Base-by-base conservation (phyloP, 2,888 invertebrate genomes). In the Mamestra brassicae region DNA sequence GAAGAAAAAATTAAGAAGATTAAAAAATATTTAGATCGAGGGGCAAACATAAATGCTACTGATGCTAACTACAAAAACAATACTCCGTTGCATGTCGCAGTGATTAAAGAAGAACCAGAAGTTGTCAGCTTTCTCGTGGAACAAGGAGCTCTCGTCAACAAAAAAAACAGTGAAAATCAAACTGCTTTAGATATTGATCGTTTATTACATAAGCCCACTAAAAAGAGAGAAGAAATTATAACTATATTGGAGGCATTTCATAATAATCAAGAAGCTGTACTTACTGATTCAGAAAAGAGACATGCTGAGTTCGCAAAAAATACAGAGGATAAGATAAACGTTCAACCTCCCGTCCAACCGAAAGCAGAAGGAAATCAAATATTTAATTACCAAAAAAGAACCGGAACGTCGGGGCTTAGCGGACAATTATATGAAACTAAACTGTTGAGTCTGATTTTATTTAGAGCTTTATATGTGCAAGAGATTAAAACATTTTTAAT, bases 371-470 rank as follows among this genome's bases (percentile, higher is more conserved):
- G 6, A 45, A 47, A 36, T 17, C n/a, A 78, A 63, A 62, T 45
- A 74, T 74, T 61, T 72, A 38, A 69, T 8, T 84, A 84, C 64
- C 42, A 61, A 47, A 84, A 85, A 61, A 62, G 80, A 67, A n/a
- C 65, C 34, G 87, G 84, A n/a, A 86, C 87, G 2, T 75, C 84
- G 6, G 88, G 83, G 10, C 61, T 87, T 3, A 74, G 83, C 61
- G 88, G 88, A 13, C 86, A 88, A 72, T 72, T 88, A 4, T 88
- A 86, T 45, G 88, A 88, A 83, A 86, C 84, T 34, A 88, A 88
- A 71, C 42, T 88, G 11, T 74, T 87, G 45, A 82, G 79, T 55
- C 71, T 88, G 52, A 80, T 88, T 60, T 80, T 87, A 57, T 68
- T 84, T 17, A 80, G 84, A 71, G 81, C 81, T 54, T 70, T 83